Percentiles rank a stretch among this genome's conserved stretches.
These are phyloP conservation scores for Melitaea cinxia DNA, from an alignment of 1,140 invertebrate genomes.

Conservation along the genomic window DNA sequence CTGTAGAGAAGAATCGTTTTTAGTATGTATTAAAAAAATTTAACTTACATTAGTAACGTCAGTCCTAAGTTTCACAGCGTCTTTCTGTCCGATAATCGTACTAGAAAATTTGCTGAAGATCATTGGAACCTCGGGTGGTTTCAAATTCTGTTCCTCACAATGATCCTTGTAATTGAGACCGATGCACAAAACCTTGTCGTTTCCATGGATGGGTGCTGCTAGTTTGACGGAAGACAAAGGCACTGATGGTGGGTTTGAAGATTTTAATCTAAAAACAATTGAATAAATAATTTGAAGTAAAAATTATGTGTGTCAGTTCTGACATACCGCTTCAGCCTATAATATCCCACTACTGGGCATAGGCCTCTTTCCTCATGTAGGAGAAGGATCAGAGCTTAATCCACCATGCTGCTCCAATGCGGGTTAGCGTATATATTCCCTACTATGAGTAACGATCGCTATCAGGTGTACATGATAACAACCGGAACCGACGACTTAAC, in stretches of 20 bases:
- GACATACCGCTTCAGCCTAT: too few relatives aligned
- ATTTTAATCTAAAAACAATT: slow-evolving; percentile 30
- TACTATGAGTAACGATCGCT: too few relatives aligned
- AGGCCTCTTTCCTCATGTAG: too few relatives aligned
- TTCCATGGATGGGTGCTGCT: slow-evolving; percentile 82
- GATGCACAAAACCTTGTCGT: slow-evolving; percentile 87
- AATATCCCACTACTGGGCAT: too few relatives aligned
- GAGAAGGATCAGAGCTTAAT: too few relatives aligned
- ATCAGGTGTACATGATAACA: too few relatives aligned
- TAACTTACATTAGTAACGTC: slow-evolving; percentile 62
- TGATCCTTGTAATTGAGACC: slow-evolving; percentile 87
- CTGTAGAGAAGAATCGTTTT: too few relatives aligned
- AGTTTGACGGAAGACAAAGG: slow-evolving; percentile 70
- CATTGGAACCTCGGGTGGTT: slow-evolving; percentile 84
- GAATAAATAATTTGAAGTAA: background rate
- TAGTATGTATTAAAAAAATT: background rate
- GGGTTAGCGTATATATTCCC: too few relatives aligned
- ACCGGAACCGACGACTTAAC: too few relatives aligned
- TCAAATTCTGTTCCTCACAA: slow-evolving; percentile 85
- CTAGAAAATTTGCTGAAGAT: slow-evolving; percentile 89
- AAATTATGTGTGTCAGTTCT: too few relatives aligned
- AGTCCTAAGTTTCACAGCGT: slow-evolving; percentile 83
- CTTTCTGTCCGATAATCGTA: slow-evolving; percentile 88
- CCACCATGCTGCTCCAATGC: too few relatives aligned
- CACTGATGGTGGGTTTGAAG: slow-evolving; percentile 40